Conservation (phyloP, 2,888 invertebrate genomes). For the Plebejus anna region DNA sequence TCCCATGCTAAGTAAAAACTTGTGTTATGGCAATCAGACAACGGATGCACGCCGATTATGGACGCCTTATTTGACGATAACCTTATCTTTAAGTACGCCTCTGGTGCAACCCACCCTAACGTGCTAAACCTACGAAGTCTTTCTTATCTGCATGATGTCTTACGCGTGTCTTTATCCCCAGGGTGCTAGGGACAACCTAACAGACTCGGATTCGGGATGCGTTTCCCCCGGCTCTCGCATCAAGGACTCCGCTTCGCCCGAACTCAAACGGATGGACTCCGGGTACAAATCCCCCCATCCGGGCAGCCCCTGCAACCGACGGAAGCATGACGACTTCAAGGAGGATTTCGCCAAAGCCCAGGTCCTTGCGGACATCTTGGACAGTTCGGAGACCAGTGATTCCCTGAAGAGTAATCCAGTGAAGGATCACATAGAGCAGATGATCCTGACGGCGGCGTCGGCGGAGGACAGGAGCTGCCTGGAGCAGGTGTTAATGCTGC, state of each 20-base stretch:
- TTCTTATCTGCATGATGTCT: no score
- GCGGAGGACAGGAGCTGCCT: conserved; percentile 82
- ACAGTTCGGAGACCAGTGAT: conserved; percentile 69
- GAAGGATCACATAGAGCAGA: conserved; percentile 73
- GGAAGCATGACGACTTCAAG: conserved; percentile 70
- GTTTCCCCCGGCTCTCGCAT: conserved; percentile 76
- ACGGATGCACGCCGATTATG: no score
- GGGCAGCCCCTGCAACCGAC: conserved; percentile 68
- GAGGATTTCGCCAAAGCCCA: conserved; percentile 75
- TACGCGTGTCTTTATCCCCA: conserved; percentile 44
- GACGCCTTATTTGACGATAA: no score
- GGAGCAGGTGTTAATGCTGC: conserved; percentile 81
- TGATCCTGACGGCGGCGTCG: conserved; percentile 72
- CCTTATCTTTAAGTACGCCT: no score
- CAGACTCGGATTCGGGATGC: conserved; percentile 77
- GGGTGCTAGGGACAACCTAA: conserved; percentile 75
- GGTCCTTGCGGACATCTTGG: conserved; percentile 67
- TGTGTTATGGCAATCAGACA: no score
- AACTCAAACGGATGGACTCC: conserved; percentile 77
- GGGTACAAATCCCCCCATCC: conserved; percentile 75
- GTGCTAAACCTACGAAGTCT: no score
- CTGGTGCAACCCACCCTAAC: no score
- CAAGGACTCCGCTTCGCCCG: conserved; percentile 76
- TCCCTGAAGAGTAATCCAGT: conserved; percentile 71
- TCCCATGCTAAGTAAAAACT: no score